A percentile compares a stretch with the other conserved stretches of the same genome.
Conservation (phyloP, 2,113 vertebrate genomes). For the Nannobrachium achirus region DNA sequence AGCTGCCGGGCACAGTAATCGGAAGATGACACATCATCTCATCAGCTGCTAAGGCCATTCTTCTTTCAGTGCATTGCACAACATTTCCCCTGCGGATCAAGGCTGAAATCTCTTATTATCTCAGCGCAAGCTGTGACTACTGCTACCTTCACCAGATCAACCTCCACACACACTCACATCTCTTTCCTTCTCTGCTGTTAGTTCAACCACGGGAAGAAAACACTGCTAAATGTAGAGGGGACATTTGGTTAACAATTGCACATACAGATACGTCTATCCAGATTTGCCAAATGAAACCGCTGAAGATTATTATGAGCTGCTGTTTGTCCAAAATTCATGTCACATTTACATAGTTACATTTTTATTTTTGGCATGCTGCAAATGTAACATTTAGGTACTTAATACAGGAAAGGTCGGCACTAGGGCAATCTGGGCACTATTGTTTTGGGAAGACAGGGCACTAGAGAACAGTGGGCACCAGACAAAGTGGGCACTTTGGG, state of each 20-base stretch:
- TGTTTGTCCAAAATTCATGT: no score
- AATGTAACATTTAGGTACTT: no score
- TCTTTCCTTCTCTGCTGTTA: no score
- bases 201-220: neutral
- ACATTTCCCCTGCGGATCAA: slow-evolving; percentile 8
- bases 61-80: slow-evolving; percentile 1
- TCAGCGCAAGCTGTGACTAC: slow-evolving; percentile 3
- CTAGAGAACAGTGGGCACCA: no score
- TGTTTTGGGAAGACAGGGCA: no score
- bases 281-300: no score
- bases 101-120: slow-evolving; percentile 8
- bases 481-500: no score
- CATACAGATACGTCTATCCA: neutral
- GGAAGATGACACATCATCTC: neutral
- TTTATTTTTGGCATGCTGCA: no score
- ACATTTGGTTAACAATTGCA: neutral
- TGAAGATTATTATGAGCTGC: no score
- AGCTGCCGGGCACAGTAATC: slow-evolving; percentile 19
- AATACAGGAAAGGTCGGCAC: no score
- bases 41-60: neutral
- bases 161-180: neutral
- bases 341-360: no score
- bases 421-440: no score
- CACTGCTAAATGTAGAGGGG: neutral
- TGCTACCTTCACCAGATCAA: neutral